phyloP scores from a whole-genome alignment of 2,888 invertebrate genomes.

The Erebia ligea region DNA sequence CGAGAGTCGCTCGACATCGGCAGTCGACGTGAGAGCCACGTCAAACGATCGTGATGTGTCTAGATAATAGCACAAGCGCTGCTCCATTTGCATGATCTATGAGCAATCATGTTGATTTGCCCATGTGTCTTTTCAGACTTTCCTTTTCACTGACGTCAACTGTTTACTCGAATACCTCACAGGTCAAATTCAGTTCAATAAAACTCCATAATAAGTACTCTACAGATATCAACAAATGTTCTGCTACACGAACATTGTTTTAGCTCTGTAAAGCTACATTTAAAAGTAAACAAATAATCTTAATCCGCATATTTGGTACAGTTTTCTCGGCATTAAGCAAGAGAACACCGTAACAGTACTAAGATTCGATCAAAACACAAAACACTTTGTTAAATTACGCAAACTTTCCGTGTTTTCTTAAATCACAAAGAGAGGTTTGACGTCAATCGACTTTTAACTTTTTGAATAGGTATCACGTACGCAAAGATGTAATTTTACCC shows the following conservation, averaged over 20 bases:
- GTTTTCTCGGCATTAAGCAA: conserved; percentile 10
- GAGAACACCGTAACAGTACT: not conserved
- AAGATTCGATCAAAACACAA: conserved; percentile 3
- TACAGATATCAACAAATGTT: not conserved
- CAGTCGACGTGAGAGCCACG: conserved; percentile 55
- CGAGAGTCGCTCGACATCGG: conserved; percentile 43
- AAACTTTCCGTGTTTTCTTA: conserved; percentile 5
- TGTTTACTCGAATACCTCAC: conserved; percentile 23
- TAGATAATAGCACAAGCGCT: conserved; percentile 56
- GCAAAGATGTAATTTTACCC: not conserved
- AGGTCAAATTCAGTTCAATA: conserved; percentile 15
- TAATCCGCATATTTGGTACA: conserved; percentile 19
- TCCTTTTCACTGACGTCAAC: conserved; percentile 49
- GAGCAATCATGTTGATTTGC: conserved; percentile 54
- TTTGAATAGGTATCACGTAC: not conserved
- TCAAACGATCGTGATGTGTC: conserved; percentile 57
- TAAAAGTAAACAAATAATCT: conserved; percentile 20
- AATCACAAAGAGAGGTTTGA: not conserved
- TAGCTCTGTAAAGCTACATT: not conserved
- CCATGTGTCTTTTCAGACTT: conserved; percentile 53
- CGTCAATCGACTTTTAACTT: not conserved
- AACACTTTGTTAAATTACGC: conserved; percentile 18
- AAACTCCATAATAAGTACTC: not conserved
- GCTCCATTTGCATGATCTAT: conserved; percentile 57
- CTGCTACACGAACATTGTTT: conserved; percentile 2